Evolutionary conservation across 1,140 invertebrate species (phyloP).

Genomic region (Conus betulinus): DNA sequence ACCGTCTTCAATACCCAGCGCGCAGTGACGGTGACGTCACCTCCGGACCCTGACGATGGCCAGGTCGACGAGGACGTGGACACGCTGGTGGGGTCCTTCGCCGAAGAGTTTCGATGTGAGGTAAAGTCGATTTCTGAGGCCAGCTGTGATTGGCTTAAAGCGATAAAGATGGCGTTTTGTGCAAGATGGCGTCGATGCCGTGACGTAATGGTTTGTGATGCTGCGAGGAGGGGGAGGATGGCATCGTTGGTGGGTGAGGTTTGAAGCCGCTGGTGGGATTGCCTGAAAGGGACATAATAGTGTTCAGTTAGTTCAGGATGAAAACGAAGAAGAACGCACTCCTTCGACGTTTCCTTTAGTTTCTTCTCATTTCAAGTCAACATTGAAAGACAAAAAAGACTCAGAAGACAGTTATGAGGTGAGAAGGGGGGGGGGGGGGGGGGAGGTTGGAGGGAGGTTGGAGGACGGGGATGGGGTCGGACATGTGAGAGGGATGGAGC

Average conservation of each 20-base stretch:
- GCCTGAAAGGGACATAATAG: neutral
- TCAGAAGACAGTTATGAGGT: too few relatives aligned
- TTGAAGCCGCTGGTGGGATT: neutral
- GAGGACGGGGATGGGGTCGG: too few relatives aligned
- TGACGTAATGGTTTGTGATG: neutral
- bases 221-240: neutral
- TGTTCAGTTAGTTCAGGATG: neutral
- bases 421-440: too few relatives aligned
- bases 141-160: neutral
- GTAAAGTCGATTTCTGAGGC: neutral
- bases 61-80: neutral
- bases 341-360: too few relatives aligned
- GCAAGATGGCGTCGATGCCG: slow-evolving; percentile 22
- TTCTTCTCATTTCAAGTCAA: too few relatives aligned
- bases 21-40: neutral
- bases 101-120: slow-evolving; percentile 19
- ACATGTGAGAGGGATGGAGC: too few relatives aligned
- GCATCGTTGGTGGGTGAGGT: neutral
- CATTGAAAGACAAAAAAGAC: too few relatives aligned
- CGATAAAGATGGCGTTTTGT: neutral
- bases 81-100: neutral
- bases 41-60: neutral
- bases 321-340: too few relatives aligned
- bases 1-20: neutral
- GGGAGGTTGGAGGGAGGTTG: too few relatives aligned